A percentile compares a stretch with the other conserved stretches of the same genome.
Conservation (phyloP, 2,797 vertebrate species). For the Xenops minutus region DNA sequence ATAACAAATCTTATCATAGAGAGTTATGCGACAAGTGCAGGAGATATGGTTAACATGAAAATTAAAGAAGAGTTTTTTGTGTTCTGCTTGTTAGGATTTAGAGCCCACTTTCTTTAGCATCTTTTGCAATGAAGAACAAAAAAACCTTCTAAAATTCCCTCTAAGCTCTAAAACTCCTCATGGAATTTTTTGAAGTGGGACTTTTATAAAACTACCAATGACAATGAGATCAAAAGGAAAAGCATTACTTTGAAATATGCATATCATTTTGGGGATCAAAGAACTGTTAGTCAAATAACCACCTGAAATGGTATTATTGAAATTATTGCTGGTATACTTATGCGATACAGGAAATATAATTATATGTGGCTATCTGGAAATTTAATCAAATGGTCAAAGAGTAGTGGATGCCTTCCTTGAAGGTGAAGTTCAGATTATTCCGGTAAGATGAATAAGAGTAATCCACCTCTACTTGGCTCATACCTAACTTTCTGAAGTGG, state of each 20-base stretch:
- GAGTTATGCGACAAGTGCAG: neutral
- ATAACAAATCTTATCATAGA: neutral
- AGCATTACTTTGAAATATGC: neutral
- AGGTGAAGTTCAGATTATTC: neutral
- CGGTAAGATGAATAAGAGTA: neutral
- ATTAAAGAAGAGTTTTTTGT: neutral
- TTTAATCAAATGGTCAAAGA: neutral
- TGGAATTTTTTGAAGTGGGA: neutral
- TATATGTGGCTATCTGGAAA: neutral
- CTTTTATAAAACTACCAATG: neutral
- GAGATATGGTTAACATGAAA: neutral
- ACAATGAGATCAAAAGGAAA: neutral
- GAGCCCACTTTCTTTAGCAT: neutral
- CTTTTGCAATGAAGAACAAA: neutral
- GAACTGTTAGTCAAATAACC: neutral
- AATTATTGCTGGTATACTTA: neutral
- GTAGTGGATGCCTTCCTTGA: rapidly evolving
- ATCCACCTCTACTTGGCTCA: neutral
- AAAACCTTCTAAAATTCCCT: neutral
- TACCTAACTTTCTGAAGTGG: neutral
- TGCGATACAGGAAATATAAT: neutral
- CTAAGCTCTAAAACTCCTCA: neutral
- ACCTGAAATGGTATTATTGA: neutral
- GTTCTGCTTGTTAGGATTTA: neutral
- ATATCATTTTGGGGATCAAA: neutral